Conservation (phyloP, 2,797 vertebrate genomes). For the Antrozous pallidus region DNA sequence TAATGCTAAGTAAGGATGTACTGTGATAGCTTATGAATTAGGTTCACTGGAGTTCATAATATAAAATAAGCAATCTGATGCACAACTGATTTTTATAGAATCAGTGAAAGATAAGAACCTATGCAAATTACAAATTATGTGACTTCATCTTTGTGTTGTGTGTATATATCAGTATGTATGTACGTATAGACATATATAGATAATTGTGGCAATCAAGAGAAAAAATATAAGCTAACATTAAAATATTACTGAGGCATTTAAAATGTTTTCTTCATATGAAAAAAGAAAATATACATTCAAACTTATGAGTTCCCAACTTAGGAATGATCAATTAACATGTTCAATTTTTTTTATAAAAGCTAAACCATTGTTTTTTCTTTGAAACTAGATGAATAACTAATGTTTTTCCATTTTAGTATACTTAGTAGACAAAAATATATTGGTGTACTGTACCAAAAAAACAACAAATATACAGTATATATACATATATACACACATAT, state of each 20-base stretch:
- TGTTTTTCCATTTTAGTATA: neutral
- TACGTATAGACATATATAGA: neutral
- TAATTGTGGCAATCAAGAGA: neutral
- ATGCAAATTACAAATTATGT: neutral
- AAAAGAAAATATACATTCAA: neutral
- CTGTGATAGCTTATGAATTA: neutral
- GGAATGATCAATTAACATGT: neutral
- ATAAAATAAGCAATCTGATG: neutral
- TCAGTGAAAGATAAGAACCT: neutral
- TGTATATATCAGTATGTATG: neutral
- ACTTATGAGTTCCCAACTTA: neutral
- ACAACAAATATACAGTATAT: too few relatives aligned
- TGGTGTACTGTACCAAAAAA: neutral
- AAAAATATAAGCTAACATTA: neutral
- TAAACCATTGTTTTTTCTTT: neutral
- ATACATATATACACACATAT: too few relatives aligned
- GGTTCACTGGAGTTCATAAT: neutral
- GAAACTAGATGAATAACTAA: neutral
- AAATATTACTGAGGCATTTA: neutral
- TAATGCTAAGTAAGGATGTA: neutral
- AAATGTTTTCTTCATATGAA: neutral
- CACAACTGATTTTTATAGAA: neutral
- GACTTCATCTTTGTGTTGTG: neutral
- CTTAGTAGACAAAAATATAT: neutral
- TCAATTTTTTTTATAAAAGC: neutral